Evolutionary conservation across 2,888 invertebrate species (phyloP).

Genomic region (Sphaerophoria rueppellii): DNA sequence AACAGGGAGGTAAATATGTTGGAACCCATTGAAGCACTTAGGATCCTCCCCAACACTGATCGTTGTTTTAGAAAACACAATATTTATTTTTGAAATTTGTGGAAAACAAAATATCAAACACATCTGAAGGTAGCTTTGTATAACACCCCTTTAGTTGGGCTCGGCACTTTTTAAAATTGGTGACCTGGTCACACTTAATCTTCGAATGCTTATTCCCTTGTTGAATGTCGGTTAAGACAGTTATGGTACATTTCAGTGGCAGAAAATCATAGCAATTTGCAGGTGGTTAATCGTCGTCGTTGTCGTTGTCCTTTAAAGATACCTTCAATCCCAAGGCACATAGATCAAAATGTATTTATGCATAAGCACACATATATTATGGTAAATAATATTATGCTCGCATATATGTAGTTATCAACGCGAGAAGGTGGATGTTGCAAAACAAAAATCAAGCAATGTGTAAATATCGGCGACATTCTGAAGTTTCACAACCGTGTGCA

Average conservation of each 20-base stretch:
- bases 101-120: too few species aligned
- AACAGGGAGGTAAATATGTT: too few species aligned
- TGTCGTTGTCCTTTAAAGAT: constrained; percentile 60
- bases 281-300: constrained; percentile 50
- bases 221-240: constrained; percentile 22
- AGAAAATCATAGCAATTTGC: constrained; percentile 63
- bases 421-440: constrained; percentile 52
- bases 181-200: constrained; percentile 9
- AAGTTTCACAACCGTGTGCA: constrained; percentile 67
- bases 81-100: too few species aligned
- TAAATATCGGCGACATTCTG: constrained; percentile 71
- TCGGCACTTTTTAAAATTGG: neutral
- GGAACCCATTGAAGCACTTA: too few species aligned
- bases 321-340: constrained; percentile 30
- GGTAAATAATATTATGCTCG: too few species aligned
- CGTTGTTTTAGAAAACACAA: too few species aligned
- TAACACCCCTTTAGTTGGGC: too few species aligned
- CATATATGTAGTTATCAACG: neutral
- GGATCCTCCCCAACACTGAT: too few species aligned
- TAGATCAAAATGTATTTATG: constrained; percentile 12
- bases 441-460: constrained; percentile 57
- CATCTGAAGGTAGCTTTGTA: too few species aligned
- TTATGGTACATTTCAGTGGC: constrained; percentile 30
- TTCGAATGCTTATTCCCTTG: constrained; percentile 8
- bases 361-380: neutral